Evolutionary conservation across 2,888 invertebrate species (phyloP).

Genomic region (Bellardia bayeri): DNA sequence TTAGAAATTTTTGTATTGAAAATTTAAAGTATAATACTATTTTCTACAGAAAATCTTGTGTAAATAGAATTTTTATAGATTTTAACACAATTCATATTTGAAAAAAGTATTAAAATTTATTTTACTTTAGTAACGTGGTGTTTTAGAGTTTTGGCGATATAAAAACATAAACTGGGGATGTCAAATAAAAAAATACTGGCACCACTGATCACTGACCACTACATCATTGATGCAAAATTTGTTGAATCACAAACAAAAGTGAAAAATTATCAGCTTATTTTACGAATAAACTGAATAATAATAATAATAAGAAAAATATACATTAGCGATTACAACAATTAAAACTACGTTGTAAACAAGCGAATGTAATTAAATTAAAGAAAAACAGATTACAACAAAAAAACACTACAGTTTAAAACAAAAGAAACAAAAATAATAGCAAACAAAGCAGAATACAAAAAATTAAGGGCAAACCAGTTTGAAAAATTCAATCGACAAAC

Average conservation of each 20-base stretch:
- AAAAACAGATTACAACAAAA: background rate
- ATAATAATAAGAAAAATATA: conserved; percentile 7
- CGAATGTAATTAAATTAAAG: conserved; percentile 42
- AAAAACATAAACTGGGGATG: too few relatives aligned
- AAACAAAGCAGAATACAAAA: conserved; percentile 48
- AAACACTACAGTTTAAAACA: conserved; percentile 29
- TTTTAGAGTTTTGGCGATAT: too few relatives aligned
- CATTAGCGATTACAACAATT: conserved; percentile 9
- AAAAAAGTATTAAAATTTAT: too few relatives aligned
- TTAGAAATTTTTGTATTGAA: too few relatives aligned
- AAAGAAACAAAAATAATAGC: conserved; percentile 37
- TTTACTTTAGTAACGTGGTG: too few relatives aligned
- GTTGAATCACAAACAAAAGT: conserved; percentile 13
- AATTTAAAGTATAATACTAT: too few relatives aligned
- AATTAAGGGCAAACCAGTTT: conserved; percentile 55
- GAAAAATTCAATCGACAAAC: conserved; percentile 41
- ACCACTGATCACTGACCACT: too few relatives aligned
- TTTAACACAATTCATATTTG: too few relatives aligned
- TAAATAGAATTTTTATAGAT: too few relatives aligned
- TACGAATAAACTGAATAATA: background rate
- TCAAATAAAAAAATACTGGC: too few relatives aligned
- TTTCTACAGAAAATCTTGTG: too few relatives aligned
- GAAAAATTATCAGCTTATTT: conserved; percentile 30
- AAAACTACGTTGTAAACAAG: conserved; percentile 4
- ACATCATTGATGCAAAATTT: background rate